phyloP scores from a whole-genome alignment of 1,140 invertebrate genomes.

The Drosophila takahashii region DNA sequence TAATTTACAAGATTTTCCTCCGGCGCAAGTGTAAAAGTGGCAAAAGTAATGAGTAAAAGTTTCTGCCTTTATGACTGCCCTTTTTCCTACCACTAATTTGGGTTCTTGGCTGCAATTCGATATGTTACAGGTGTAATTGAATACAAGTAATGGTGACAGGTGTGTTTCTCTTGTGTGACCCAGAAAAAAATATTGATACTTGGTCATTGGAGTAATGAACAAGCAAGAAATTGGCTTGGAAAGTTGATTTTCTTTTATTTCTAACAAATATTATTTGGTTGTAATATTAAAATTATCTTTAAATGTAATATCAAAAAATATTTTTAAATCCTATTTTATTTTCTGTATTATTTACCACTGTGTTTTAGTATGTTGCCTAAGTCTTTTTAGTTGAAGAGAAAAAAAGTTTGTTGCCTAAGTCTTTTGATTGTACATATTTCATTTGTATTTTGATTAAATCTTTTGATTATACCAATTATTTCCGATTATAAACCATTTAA shows the following conservation, averaged over 20 bases:
- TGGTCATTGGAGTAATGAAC: neutral
- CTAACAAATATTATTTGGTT: neutral
- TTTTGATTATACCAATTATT: neutral
- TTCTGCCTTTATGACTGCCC: neutral
- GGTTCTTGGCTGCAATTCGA: conserved; percentile 5
- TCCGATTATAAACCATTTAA: neutral
- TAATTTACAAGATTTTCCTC: conserved; percentile 32
- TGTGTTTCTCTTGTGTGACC: conserved; percentile 1
- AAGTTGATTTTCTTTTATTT: neutral
- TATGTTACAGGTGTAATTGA: conserved; percentile 12
- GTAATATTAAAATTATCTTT: too few relatives aligned
- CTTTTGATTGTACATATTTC: neutral
- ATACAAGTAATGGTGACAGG: conserved; percentile 2
- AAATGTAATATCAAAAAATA: too few relatives aligned
- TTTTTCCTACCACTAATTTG: neutral
- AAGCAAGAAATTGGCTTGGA: neutral
- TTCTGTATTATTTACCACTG: too few relatives aligned
- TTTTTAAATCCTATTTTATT: too few relatives aligned
- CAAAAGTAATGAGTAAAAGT: conserved; percentile 31
- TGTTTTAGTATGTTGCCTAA: conserved; percentile 56
- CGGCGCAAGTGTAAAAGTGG: neutral
- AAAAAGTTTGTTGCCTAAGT: neutral
- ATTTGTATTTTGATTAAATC: neutral
- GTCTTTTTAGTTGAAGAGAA: conserved; percentile 36
- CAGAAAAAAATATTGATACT: conserved; percentile 1